These are phyloP conservation scores for Molanna angustata DNA, from an alignment of 2,888 invertebrate species.

Conservation along the genomic window DNA sequence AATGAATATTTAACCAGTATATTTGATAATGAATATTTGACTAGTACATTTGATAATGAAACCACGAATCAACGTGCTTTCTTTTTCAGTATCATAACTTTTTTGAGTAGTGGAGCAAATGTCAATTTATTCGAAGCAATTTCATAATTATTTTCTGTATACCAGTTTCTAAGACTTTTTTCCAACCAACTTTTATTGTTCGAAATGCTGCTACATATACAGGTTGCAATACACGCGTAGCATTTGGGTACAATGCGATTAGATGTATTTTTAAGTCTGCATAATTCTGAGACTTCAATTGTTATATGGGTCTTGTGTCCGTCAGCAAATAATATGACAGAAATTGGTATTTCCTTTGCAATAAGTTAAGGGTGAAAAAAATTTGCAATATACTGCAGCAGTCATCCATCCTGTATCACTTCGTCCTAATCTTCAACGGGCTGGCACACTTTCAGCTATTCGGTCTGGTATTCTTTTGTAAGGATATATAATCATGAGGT, in stretches of 20 bases:
- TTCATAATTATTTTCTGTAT: conserved; percentile 32
- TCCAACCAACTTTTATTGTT: conserved; percentile 36
- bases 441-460: conserved; percentile 33
- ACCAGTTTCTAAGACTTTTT: conserved; percentile 29
- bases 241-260: conserved; percentile 39
- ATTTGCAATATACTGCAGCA: conserved; percentile 39
- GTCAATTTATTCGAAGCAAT: not conserved
- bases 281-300: conserved; percentile 38
- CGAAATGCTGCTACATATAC: conserved; percentile 36
- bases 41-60: too few species aligned
- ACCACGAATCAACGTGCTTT: not conserved
- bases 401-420: conserved; percentile 44
- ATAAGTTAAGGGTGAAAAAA: conserved; percentile 40
- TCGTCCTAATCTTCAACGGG: conserved; percentile 40
- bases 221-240: conserved; percentile 40
- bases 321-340: conserved; percentile 42
- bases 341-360: conserved; percentile 37
- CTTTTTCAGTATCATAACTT: not conserved
- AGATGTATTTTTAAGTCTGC: conserved; percentile 19
- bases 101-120: not conserved
- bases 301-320: conserved; percentile 40
- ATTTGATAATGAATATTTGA: too few species aligned
- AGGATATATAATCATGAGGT: not conserved
- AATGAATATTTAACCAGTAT: too few species aligned
- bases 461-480: not conserved